Evolutionary conservation across 2,888 invertebrate genomes (phyloP).

Genomic region (Dryobota labecula): DNA sequence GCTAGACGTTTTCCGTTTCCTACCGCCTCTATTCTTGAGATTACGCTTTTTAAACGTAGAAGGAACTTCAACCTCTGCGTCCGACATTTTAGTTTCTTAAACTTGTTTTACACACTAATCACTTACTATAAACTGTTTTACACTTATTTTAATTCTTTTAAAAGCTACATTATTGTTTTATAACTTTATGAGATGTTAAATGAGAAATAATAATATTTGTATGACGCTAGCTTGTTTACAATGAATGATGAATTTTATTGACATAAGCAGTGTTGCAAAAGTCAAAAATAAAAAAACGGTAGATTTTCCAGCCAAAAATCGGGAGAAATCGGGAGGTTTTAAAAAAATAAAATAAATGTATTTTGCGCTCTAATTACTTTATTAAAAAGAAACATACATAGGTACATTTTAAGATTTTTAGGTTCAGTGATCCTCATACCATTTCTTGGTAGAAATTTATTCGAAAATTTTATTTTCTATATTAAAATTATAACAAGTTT

Average conservation of each 20-base stretch:
- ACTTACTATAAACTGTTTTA: background rate
- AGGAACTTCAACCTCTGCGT: slow-evolving; percentile 79
- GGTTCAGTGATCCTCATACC: no score
- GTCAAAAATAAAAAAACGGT: no score
- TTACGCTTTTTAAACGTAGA: slow-evolving; percentile 92
- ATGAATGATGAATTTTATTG: slow-evolving; percentile 16
- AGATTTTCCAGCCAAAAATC: no score
- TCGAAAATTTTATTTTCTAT: no score
- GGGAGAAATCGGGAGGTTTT: no score
- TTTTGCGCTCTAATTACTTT: no score
- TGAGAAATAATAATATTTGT: background rate
- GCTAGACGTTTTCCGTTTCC: slow-evolving; percentile 91
- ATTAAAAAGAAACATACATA: no score
- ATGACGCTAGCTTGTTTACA: slow-evolving; percentile 29
- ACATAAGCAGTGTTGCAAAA: no score
- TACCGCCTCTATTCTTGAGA: slow-evolving; percentile 90
- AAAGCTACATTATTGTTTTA: background rate
- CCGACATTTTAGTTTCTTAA: slow-evolving; percentile 77
- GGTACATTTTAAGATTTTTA: no score
- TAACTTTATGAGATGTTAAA: background rate
- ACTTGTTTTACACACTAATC: slow-evolving; percentile 14
- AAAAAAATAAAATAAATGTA: no score
- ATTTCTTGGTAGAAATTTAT: no score
- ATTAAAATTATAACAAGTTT: no score
- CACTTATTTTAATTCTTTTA: background rate